Conservation (phyloP, 2,888 invertebrate genomes). For the Polyommatus iphigenia region DNA sequence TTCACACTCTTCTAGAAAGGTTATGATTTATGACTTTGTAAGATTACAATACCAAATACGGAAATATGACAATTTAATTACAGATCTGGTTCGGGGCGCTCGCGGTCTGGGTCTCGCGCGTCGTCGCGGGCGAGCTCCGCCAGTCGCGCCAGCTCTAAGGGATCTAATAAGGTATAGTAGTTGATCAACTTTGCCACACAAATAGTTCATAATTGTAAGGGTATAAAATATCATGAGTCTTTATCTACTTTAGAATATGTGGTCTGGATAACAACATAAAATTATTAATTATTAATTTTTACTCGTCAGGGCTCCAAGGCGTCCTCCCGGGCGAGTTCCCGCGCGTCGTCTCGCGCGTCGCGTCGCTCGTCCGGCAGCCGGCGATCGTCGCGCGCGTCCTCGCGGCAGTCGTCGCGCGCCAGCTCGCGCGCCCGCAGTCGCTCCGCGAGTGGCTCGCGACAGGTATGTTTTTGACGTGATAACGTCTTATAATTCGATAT, state of each 20-base stretch:
- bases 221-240: background rate
- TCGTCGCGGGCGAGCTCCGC: slow-evolving; percentile 58
- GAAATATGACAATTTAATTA: background rate
- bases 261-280: background rate
- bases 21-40: background rate
- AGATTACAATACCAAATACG: too few relatives aligned
- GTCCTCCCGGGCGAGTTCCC: slow-evolving; percentile 62
- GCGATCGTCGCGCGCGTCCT: slow-evolving; percentile 46
- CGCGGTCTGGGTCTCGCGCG: slow-evolving; percentile 57
- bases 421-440: slow-evolving; percentile 59
- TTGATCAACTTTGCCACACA: background rate
- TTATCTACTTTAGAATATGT: background rate
- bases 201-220: background rate
- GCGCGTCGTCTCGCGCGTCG: slow-evolving; percentile 57
- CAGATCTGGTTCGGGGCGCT: slow-evolving; percentile 56
- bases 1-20: too few relatives aligned
- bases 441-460: slow-evolving; percentile 66
- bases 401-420: slow-evolving; percentile 45
- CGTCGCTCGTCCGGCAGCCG: slow-evolving; percentile 46
- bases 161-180: slow-evolving; percentile 57
- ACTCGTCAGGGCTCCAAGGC: slow-evolving; percentile 58
- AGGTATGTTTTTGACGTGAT: slow-evolving; percentile 55
- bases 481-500: too few relatives aligned
- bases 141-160: slow-evolving; percentile 61
- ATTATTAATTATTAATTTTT: background rate